Conservation (phyloP, 2,113 vertebrate species). For the Bambusicola thoracicus region DNA sequence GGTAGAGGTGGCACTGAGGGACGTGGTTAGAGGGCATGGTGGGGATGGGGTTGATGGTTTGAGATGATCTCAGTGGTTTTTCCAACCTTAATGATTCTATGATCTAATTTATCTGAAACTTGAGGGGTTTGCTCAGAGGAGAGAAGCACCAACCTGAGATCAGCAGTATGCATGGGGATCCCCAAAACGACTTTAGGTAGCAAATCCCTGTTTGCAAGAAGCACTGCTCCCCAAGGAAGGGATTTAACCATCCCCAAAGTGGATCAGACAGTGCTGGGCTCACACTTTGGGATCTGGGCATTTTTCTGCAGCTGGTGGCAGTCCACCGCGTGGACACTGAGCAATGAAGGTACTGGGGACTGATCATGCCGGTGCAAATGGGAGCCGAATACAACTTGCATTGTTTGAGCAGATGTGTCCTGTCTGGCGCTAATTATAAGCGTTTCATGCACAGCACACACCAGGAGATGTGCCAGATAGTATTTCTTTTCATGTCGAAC, state of each 20-base stretch:
- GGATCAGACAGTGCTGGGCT: neutral
- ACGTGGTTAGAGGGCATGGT: too few relatives aligned
- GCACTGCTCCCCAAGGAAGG: neutral
- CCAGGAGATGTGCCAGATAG: conserved; percentile 55
- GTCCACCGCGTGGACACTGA: fast-evolving
- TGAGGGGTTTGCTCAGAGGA: neutral
- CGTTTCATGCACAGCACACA: neutral
- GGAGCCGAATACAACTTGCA: neutral
- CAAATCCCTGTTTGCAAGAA: fast-evolving
- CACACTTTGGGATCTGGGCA: neutral
- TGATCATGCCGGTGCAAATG: neutral
- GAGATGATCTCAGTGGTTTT: too few relatives aligned
- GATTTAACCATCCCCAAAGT: fast-evolving
- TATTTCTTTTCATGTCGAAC: conserved; percentile 5
- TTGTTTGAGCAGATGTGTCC: conserved; percentile 59
- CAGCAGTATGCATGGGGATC: neutral
- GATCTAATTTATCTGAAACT: neutral
- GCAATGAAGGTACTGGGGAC: neutral
- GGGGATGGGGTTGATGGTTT: too few relatives aligned
- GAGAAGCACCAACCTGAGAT: neutral
- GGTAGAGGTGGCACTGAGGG: too few relatives aligned
- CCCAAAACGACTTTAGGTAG: neutral
- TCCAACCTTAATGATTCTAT: too few relatives aligned
- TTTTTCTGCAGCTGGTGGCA: neutral
- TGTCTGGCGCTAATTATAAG: conserved; percentile 49